phyloP scores from a whole-genome alignment of 2,888 invertebrate genomes.

The Caenorhabditis sinica region DNA sequence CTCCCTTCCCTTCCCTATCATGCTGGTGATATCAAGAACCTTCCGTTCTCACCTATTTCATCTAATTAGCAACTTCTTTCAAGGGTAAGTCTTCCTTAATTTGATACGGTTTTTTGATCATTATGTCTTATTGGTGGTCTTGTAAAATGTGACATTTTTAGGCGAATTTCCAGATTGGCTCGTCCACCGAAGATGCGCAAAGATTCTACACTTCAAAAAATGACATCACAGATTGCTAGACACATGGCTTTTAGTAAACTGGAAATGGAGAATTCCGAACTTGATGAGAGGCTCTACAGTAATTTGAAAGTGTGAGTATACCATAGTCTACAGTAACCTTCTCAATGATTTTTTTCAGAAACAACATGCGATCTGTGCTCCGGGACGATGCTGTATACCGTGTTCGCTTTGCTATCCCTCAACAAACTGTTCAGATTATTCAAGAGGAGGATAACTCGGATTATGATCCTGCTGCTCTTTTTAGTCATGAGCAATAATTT shows the following conservation, averaged over 20 bases:
- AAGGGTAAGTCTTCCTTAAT: constrained; percentile 54
- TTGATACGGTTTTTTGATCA: not conserved
- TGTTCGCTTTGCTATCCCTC: constrained; percentile 72
- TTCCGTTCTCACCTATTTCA: constrained; percentile 74
- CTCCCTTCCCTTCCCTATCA: constrained; percentile 69
- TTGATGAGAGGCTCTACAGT: constrained; percentile 68
- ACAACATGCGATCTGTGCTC: constrained; percentile 63
- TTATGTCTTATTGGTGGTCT: no score
- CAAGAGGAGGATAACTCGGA: constrained; percentile 54
- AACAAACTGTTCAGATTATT: constrained; percentile 65
- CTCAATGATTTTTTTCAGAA: constrained; percentile 22
- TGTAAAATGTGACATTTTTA: no score
- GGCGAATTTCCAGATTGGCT: constrained; percentile 28
- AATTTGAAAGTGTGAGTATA: constrained; percentile 26
- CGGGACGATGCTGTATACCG: constrained; percentile 74
- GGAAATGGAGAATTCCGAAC: constrained; percentile 76
- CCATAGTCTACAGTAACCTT: no score
- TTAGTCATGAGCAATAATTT: constrained; percentile 15
- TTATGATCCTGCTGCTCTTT: not conserved
- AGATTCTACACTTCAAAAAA: constrained; percentile 66
- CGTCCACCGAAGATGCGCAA: constrained; percentile 63
- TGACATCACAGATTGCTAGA: constrained; percentile 69
- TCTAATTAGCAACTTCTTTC: constrained; percentile 67
- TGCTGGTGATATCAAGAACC: constrained; percentile 66
- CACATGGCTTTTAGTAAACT: constrained; percentile 73